Base-by-base conservation (phyloP, 2,113 vertebrate genomes). In the Muscicapa adusta region DNA sequence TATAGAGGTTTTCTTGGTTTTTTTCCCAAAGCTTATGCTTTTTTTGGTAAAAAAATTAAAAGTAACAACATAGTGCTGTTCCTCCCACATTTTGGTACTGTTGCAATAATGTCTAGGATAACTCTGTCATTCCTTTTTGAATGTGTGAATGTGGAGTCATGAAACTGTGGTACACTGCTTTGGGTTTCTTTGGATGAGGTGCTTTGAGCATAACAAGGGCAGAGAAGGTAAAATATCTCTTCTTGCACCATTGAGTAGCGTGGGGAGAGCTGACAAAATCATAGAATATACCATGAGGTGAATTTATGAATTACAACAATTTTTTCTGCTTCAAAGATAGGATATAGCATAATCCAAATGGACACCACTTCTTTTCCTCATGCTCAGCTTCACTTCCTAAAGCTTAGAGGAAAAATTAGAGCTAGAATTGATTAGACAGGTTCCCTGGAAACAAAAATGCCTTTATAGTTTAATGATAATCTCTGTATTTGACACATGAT, bases 1-100 rank as follows among this genome's bases (percentile, higher is more conserved):
- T 77, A 10, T 25, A 33, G 4, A 36, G 10, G 3, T 0, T 23
- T 48, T 68, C 54, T 25, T 26, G 2, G 1, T 1, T 34, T 76
- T 70, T n/a, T n/a, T 58, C 25, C 8, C 53, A 33, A 72, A 79
- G 18, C 8, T 65, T 54, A 40, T 7, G 31, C 19, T 73, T n/a
- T 33, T 77, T 91, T 47, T 76, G 8, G 14, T 76, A 79, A 47
- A 74, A 74, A 87, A 72, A 33, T 31, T 28, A 8, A 31, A 93
- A 61, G 9, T 40, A 34, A 14, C 33, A 67, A 36, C 1, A 1
- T n/a, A n/a, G n/a, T 79, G 22, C 17, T 72, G 8, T 25, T 75
- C n/a, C 25, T 76, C 74, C 16, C 38, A 61, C 26, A 7, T 22
- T 66, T 79, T 38, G 14, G 29, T 89, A 26, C 18, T 38, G 3